Evolutionary conservation across 2,888 invertebrate genomes (phyloP).

Genomic region (Scotopteryx bipunctaria): DNA sequence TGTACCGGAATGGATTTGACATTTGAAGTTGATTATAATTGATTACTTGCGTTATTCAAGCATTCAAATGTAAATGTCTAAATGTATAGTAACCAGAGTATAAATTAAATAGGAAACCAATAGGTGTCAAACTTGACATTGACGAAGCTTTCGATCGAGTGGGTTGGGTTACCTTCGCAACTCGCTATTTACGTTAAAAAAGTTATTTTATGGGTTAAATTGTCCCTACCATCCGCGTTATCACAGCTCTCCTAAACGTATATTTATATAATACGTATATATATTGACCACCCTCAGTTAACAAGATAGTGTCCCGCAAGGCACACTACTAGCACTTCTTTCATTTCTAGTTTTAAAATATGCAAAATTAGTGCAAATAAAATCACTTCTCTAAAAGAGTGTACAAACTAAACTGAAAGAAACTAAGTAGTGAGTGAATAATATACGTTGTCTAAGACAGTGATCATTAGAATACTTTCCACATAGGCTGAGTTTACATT

Average conservation of each 20-base stretch:
- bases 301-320: constrained; percentile 60
- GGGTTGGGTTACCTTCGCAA: constrained; percentile 43
- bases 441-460: constrained; percentile 7
- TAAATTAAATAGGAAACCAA: constrained; percentile 43
- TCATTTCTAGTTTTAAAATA: constrained; percentile 39
- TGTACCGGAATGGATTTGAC: constrained; percentile 2
- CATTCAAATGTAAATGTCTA: not conserved
- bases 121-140: constrained; percentile 45
- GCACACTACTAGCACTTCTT: constrained; percentile 66
- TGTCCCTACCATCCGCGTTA: constrained; percentile 54
- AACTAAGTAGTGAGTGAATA: no score
- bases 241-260: constrained; percentile 68
- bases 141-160: constrained; percentile 58
- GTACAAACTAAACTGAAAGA: no score
- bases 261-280: constrained; percentile 48
- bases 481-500: not conserved
- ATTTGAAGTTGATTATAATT: not conserved
- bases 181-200: constrained; percentile 47
- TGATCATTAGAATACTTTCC: not conserved
- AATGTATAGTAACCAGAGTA: constrained; percentile 7
- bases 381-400: not conserved
- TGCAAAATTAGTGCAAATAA: constrained; percentile 25
- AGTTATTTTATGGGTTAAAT: constrained; percentile 35
- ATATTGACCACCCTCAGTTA: constrained; percentile 46
- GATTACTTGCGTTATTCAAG: not conserved